These are phyloP conservation scores for Drosophila hydei DNA, from an alignment of 1,140 invertebrate species.

Conservation along the genomic window DNA sequence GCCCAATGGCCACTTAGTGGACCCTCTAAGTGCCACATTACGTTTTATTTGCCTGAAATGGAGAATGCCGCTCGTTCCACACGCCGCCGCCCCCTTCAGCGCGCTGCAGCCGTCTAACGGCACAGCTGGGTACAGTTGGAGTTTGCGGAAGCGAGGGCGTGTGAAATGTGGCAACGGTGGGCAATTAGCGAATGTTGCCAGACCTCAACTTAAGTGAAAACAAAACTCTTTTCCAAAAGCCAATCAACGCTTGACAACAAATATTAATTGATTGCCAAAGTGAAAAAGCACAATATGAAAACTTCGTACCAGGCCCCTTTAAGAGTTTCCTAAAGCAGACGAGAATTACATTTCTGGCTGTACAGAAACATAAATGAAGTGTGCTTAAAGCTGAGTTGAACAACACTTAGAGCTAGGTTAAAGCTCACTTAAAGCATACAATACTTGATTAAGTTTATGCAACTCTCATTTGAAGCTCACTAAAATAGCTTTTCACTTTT, in stretches of 20 bases:
- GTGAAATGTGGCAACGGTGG: conserved; percentile 10
- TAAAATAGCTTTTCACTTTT: too few relatives aligned
- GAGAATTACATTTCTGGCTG: too few relatives aligned
- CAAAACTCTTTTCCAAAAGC: not conserved
- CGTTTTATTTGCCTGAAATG: conserved; percentile 45
- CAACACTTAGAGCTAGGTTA: not conserved
- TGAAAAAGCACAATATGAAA: too few relatives aligned
- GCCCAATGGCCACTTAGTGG: conserved; percentile 46
- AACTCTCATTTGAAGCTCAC: too few relatives aligned
- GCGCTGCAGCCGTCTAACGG: not conserved
- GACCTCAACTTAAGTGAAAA: not conserved
- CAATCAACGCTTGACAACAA: not conserved
- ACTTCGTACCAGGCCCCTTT: too few relatives aligned
- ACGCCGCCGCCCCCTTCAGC: not conserved
- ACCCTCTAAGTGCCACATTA: conserved; percentile 43
- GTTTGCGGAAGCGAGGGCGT: not conserved
- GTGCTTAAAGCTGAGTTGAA: too few relatives aligned
- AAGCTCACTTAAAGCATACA: too few relatives aligned
- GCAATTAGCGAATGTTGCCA: not conserved
- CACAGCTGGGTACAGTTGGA: conserved; percentile 1
- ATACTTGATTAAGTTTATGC: too few relatives aligned
- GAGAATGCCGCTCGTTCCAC: not conserved
- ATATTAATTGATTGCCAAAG: too few relatives aligned
- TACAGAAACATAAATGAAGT: too few relatives aligned
- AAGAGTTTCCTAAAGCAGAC: too few relatives aligned